phyloP scores from a whole-genome alignment of 2,888 invertebrate species.

The Nemurella pictetii region DNA sequence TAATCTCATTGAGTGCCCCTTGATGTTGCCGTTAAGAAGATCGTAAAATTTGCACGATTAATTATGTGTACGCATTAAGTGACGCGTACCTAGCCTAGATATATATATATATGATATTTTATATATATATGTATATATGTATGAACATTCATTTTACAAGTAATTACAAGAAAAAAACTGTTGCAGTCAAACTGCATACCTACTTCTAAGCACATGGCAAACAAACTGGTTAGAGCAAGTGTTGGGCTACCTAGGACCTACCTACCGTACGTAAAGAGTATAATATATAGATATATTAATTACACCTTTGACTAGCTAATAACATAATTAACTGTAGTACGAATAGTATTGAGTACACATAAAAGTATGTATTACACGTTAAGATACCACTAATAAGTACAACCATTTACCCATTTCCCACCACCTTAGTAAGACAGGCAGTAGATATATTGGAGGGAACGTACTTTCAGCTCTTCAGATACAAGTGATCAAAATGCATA shows the following conservation, averaged over 20 bases:
- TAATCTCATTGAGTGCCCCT: background rate
- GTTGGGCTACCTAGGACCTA: slow-evolving; percentile 23
- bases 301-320: slow-evolving; percentile 24
- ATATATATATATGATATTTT: background rate
- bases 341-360: slow-evolving; percentile 10
- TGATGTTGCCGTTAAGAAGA: background rate
- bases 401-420: slow-evolving; percentile 12
- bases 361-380: slow-evolving; percentile 17
- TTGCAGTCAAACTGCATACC: slow-evolving; percentile 17
- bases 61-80: background rate
- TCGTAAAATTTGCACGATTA: background rate
- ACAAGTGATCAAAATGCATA: slow-evolving; percentile 42
- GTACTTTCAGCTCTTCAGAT: slow-evolving; percentile 27
- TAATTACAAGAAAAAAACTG: slow-evolving; percentile 20
- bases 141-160: slow-evolving; percentile 35
- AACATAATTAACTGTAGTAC: background rate
- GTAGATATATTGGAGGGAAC: slow-evolving; percentile 27
- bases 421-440: slow-evolving; percentile 34
- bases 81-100: background rate
- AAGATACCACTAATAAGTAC: slow-evolving; percentile 29
- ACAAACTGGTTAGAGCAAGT: slow-evolving; percentile 39
- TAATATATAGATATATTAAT: slow-evolving; percentile 37
- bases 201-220: slow-evolving; percentile 34
- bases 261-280: slow-evolving; percentile 30
- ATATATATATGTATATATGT: background rate